Evolutionary conservation across 2,888 invertebrate species (phyloP).

Genomic region (Fragum whitleyi): DNA sequence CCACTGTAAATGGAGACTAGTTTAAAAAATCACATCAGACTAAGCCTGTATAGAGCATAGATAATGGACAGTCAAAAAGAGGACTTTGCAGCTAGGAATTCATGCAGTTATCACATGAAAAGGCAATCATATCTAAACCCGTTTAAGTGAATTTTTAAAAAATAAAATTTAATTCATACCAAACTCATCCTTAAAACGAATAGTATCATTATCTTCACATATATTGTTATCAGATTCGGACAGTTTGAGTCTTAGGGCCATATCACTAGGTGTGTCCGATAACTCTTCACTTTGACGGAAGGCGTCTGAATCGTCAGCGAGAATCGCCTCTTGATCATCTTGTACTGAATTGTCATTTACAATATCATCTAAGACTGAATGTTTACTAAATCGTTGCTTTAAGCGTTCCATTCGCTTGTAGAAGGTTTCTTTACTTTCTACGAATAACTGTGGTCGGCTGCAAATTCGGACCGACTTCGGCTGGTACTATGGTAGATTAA

Average conservation of each 20-base stretch:
- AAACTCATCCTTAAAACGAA: not conserved
- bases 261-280: constrained; percentile 29
- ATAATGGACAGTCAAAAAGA: no score
- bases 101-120: no score
- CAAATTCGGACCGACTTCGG: not conserved
- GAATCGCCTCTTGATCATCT: constrained; percentile 58
- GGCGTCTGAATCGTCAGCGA: constrained; percentile 68
- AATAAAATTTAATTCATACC: not conserved
- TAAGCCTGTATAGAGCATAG: no score
- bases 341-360: constrained; percentile 14
- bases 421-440: no score
- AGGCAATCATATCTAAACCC: no score
- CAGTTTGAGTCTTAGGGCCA: constrained; percentile 48
- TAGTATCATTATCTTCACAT: not conserved
- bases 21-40: no score
- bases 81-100: no score
- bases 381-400: constrained; percentile 42
- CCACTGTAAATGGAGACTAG: no score
- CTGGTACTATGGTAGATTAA: no score
- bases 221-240: constrained; percentile 48
- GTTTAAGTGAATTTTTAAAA: no score
- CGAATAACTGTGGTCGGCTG: not conserved
- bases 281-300: constrained; percentile 35
- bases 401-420: constrained; percentile 36
- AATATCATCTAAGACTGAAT: constrained; percentile 26